A percentile compares a stretch with the other conserved stretches of the same genome.
Conservation (phyloP, 2,888 invertebrate genomes). For the Phyto melanocephala region DNA sequence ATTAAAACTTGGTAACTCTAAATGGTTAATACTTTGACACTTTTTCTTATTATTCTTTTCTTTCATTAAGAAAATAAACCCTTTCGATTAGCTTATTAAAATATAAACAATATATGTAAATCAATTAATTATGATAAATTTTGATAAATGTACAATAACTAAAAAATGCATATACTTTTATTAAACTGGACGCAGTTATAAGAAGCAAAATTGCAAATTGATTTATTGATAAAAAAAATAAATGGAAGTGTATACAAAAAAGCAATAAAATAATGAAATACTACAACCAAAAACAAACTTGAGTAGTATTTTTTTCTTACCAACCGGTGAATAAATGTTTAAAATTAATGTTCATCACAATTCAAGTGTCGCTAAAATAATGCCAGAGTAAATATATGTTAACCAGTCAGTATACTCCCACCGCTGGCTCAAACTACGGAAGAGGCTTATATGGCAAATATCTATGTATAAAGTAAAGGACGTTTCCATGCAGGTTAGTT, state of each 20-base stretch:
- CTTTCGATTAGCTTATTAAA: background rate
- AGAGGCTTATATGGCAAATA: no score
- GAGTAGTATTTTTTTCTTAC: no score
- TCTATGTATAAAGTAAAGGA: no score
- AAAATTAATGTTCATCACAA: background rate
- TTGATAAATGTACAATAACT: background rate
- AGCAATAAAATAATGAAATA: conserved; percentile 45
- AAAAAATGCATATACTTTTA: no score
- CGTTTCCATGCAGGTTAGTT: no score
- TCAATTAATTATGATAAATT: conserved; percentile 26
- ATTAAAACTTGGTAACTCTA: background rate
- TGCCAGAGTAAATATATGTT: background rate
- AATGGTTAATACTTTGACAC: conserved; percentile 5
- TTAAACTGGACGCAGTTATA: background rate
- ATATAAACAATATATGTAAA: conserved; percentile 29
- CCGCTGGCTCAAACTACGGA: no score
- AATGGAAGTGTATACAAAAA: conserved; percentile 3
- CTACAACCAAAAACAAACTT: conserved; percentile 47
- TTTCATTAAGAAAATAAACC: background rate
- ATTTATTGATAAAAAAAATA: background rate
- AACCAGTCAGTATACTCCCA: background rate
- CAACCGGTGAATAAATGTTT: background rate
- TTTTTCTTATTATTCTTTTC: background rate
- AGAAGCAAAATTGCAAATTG: background rate
- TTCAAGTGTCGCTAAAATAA: background rate